Evolutionary conservation across 2,888 invertebrate genomes (phyloP).

Genomic region (Chymomyza procnemis): DNA sequence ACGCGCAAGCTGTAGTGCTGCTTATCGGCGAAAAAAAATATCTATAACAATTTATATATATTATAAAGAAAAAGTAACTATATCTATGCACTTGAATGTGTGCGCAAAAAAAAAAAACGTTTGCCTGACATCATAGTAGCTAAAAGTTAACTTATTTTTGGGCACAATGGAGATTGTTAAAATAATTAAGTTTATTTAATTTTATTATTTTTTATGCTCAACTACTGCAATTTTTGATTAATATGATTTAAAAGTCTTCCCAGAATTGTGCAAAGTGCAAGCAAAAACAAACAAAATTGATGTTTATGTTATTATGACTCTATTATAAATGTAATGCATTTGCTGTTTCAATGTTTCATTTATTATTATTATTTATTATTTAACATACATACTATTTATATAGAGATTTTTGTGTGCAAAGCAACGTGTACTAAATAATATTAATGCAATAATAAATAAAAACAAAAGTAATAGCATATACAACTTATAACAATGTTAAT

Average conservation of each 20-base stretch:
- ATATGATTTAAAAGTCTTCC: conserved; percentile 25
- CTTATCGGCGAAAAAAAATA: not conserved
- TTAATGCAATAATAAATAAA: conserved; percentile 42
- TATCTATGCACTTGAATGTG: not conserved
- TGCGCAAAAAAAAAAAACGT: not conserved
- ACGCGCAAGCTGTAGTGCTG: no score
- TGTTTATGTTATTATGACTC: conserved; percentile 8
- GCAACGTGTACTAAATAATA: not conserved
- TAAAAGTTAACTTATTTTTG: conserved; percentile 2
- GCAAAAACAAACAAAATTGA: conserved; percentile 17
- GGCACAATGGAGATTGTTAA: not conserved
- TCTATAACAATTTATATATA: not conserved
- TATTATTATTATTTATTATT: not conserved
- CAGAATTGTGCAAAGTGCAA: conserved; percentile 34
- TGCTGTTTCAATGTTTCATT: conserved; percentile 5
- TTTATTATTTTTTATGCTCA: not conserved
- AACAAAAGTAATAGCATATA: conserved; percentile 17
- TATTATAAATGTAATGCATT: conserved; percentile 33
- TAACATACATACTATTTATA: not conserved
- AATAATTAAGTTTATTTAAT: not conserved
- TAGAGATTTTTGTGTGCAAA: not conserved
- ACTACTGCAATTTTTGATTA: not conserved
- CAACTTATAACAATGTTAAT: conserved; percentile 27
- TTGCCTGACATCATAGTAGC: not conserved
- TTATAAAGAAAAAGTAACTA: not conserved